Percentiles rank a stretch among this genome's conserved stretches.
Evolutionary conservation across 2,888 invertebrate species (phyloP).

Genomic region (Ichneumoninae sp.): DNA sequence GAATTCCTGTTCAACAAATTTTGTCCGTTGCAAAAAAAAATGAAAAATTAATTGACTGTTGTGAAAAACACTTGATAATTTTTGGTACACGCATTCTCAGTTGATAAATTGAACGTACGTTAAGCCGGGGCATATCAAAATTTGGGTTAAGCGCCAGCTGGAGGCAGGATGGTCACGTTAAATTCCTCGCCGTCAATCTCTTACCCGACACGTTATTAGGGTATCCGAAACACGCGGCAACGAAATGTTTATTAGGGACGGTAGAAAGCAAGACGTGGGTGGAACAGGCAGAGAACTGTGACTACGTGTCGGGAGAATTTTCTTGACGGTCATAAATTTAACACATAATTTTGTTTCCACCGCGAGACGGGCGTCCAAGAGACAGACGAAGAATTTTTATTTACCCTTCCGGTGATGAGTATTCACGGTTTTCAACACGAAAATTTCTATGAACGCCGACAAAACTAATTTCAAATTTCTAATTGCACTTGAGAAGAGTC

Average conservation of each 20-base stretch:
- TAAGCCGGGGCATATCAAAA: neutral
- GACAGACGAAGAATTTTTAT: conserved; percentile 15
- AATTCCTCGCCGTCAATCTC: conserved; percentile 54
- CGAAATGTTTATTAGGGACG: conserved; percentile 58
- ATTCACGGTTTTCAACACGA: neutral
- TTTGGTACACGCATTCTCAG: neutral
- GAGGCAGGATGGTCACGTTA: conserved; percentile 31
- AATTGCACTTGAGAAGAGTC: conserved; percentile 18
- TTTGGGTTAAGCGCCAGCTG: neutral
- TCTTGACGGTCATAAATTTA: conserved; percentile 27
- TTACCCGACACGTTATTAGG: conserved; percentile 51
- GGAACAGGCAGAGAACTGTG: neutral
- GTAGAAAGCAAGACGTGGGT: conserved; percentile 4
- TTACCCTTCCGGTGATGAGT: neutral
- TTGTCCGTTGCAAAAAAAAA: too few species aligned
- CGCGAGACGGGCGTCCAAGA: neutral
- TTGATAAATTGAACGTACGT: neutral
- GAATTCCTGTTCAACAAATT: too few species aligned
- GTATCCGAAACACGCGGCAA: conserved; percentile 36
- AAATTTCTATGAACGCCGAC: conserved; percentile 2
- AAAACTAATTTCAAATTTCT: conserved; percentile 41
- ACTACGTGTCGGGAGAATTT: conserved; percentile 21
- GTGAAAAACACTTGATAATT: too few species aligned
- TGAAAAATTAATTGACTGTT: too few species aligned
- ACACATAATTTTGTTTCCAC: conserved; percentile 25